phyloP scores from a whole-genome alignment of 2,797 vertebrate genomes.

The Pyrocephalus nanus region DNA sequence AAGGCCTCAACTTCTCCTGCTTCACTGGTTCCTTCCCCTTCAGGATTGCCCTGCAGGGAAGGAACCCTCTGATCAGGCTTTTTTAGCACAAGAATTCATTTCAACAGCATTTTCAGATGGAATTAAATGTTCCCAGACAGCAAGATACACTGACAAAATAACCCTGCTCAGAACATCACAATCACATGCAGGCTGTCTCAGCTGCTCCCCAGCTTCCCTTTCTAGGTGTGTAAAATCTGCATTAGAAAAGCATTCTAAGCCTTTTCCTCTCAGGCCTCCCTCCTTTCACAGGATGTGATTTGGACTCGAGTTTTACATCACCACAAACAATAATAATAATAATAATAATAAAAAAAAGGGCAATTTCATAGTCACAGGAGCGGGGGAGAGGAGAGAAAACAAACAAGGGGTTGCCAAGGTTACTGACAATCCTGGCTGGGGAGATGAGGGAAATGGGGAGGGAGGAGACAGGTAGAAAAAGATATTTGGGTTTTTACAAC shows the following conservation, averaged over 20 bases:
- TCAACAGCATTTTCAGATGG: not conserved
- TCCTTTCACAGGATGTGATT: not conserved
- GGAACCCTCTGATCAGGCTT: not conserved
- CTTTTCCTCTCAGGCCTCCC: not conserved
- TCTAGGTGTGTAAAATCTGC: not conserved
- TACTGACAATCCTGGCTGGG: conserved; percentile 10
- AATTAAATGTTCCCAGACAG: not conserved
- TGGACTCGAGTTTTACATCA: not conserved
- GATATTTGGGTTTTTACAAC: not conserved
- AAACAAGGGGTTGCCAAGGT: conserved; percentile 15
- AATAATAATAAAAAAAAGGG: not conserved
- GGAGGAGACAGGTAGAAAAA: not conserved
- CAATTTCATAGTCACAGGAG: not conserved
- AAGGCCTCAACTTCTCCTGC: not conserved
- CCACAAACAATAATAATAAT: too few species aligned
- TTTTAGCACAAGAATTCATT: not conserved
- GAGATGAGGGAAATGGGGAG: not conserved
- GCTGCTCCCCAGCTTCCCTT: not conserved
- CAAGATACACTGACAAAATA: not conserved
- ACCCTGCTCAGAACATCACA: not conserved
- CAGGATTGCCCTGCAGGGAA: not conserved
- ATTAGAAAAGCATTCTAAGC: not conserved
- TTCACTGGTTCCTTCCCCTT: not conserved
- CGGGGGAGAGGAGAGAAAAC: not conserved
- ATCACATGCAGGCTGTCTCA: not conserved